Evolutionary conservation across 2,113 vertebrate genomes (phyloP).

Genomic region (Dendropsophus ebraccatus): DNA sequence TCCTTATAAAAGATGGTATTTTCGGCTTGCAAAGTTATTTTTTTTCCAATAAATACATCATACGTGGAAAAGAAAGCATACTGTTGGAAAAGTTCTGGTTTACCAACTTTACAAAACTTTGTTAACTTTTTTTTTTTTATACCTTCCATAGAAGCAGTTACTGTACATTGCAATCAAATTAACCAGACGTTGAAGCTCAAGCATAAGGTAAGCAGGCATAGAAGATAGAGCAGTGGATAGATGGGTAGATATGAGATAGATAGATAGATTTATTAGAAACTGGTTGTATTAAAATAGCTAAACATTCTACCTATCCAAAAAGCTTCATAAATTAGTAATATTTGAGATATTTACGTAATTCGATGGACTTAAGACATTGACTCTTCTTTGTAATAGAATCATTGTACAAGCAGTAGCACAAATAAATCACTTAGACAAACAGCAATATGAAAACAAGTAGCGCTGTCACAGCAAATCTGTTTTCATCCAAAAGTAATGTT

Average conservation of each 20-base stretch:
- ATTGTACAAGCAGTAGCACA: neutral
- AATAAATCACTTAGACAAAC: neutral
- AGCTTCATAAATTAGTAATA: neutral
- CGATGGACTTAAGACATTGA: neutral
- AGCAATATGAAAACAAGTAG: constrained; percentile 1
- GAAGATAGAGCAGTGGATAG: neutral
- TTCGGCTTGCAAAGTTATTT: neutral
- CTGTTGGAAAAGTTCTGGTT: neutral
- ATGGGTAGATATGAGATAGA: neutral
- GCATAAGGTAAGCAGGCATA: neutral
- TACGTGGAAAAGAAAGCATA: neutral
- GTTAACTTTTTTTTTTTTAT: neutral
- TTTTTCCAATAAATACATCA: neutral
- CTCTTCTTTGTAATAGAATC: neutral
- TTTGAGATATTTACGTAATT: no score
- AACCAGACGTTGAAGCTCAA: neutral
- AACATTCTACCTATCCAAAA: no score
- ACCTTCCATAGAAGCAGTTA: no score
- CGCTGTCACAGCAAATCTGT: neutral
- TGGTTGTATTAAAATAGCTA: no score
- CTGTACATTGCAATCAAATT: neutral
- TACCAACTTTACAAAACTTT: neutral
- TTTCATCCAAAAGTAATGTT: neutral
- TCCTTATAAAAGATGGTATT: no score
- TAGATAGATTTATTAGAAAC: no score